A percentile compares a stretch with the other conserved stretches of the same genome.
These are phyloP conservation scores for Lucilia cuprina DNA, from an alignment of 1,140 invertebrate species.

Conservation along the genomic window DNA sequence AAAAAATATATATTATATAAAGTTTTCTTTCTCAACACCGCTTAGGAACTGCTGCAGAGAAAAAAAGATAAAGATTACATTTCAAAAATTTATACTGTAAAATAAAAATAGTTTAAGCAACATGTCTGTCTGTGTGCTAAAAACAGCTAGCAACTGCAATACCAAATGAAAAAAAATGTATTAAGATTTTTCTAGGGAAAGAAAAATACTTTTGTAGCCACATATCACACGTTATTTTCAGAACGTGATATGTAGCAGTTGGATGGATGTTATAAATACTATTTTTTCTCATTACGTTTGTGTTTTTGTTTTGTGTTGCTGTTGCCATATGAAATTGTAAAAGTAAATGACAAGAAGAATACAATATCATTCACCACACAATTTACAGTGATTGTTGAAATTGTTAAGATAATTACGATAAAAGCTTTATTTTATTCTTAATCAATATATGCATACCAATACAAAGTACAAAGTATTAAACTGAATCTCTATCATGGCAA, in stretches of 20 bases:
- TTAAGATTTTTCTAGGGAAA: background rate
- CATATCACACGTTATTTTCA: background rate
- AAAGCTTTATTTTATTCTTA: too few relatives aligned
- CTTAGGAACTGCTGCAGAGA: background rate
- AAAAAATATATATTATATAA: too few relatives aligned
- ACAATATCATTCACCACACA: background rate
- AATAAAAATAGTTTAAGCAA: background rate
- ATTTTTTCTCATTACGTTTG: background rate
- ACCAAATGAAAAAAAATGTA: background rate
- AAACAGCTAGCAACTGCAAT: background rate
- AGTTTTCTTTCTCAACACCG: too few relatives aligned
- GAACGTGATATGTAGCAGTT: conserved; percentile 1
- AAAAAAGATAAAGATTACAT: background rate
- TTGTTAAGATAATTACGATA: too few relatives aligned
- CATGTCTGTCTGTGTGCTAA: background rate
- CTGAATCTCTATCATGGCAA: too few relatives aligned
- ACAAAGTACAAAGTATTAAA: too few relatives aligned
- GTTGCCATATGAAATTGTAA: background rate
- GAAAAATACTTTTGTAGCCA: conserved; percentile 10
- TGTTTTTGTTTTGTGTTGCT: background rate
- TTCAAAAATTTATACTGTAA: background rate
- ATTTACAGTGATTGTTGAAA: too few relatives aligned
- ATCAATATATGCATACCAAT: too few relatives aligned
- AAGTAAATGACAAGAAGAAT: background rate
- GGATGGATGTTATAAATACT: background rate